Evolutionary conservation across 2,888 invertebrate species (phyloP), one percentile per base, ranked within the genome.

Genomic region (Sarcophaga carnaria): DNA sequence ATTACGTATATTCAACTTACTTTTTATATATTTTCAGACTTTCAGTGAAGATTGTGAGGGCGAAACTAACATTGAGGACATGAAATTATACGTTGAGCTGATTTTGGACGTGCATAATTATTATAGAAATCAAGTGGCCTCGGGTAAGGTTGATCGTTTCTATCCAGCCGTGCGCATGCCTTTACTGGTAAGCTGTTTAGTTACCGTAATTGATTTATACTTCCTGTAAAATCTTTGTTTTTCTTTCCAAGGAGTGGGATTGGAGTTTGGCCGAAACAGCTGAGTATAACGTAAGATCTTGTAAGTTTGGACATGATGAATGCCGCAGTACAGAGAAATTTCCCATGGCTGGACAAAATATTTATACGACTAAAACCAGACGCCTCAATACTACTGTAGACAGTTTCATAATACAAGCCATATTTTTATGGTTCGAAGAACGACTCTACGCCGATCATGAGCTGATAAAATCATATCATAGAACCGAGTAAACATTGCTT

Each of bases 261-360:
- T 74, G 75, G 63, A 63, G 63, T 11, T 76, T 88, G 49, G 86
- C 88, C 3, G 76, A 83, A 14, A 88, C 79, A 1, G 88, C 88
- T 10, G 86, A 75, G 11, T 85, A 66, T 11, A 88, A 88, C 80
- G 88, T 85, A 3, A 83, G 63, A 10, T 82, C 85, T 25, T 88
- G 88, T 60, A 37, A 75, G 0, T 88, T 88, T 74, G 88, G 74
- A 0, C 88, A 88, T 37, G 88, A 88, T 64, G 54, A 80, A 47
- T 88, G 88, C 22, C 88, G 88, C 59, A 88, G 86, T 37, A 88
- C 88, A 22, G 45, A 1, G 11, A 45, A 80, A 71, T 88, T 80
- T 85, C 85, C 80, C 2, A 75, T 85, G 64, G 88, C 81, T 2
- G 88, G 88, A 11, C 88, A 88, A 81, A 88, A 88, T 80, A 88